phyloP scores from a whole-genome alignment of 2,797 vertebrate genomes.

The Periparus ater region DNA sequence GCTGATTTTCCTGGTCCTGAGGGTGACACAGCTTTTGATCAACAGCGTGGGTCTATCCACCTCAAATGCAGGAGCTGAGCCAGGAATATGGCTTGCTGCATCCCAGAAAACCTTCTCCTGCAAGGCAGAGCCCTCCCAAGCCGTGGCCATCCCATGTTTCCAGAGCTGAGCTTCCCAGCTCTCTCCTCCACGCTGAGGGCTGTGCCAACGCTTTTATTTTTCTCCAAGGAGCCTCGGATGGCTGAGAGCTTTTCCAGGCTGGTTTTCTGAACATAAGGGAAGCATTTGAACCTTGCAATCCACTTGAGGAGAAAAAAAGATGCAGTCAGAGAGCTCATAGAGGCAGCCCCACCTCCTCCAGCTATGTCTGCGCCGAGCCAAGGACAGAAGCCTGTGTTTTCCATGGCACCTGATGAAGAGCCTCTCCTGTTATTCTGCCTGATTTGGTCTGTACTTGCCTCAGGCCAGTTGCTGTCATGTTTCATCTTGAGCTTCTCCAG shows the following conservation, averaged over 20 bases:
- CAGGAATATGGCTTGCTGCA: not conserved
- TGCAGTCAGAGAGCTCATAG: not conserved
- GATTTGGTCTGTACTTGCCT: constrained; percentile 15
- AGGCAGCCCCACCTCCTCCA: constrained; percentile 47
- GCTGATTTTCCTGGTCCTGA: not conserved
- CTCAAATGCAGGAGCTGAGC: not conserved
- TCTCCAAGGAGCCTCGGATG: not conserved
- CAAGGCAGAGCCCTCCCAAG: not conserved
- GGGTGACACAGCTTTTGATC: not conserved
- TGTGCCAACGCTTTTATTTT: not conserved
- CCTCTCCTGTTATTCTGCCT: constrained; percentile 35
- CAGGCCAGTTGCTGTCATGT: constrained; percentile 35
- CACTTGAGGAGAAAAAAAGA: constrained; percentile 26
- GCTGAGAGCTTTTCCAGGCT: not conserved
- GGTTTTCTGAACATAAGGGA: not conserved
- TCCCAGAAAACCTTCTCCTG: not conserved
- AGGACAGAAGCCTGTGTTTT: constrained; percentile 55
- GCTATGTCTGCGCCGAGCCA: constrained; percentile 29
- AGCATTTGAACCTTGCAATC: not conserved
- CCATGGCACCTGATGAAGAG: constrained; percentile 62
- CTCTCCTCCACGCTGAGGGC: accelerated
- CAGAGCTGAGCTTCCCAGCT: not conserved
- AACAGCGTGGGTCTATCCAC: accelerated
- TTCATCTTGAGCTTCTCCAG: constrained; percentile 4
- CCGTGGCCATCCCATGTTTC: too few relatives aligned